Percentiles rank a stretch among this genome's conserved stretches.
Evolutionary conservation across 2,888 invertebrate genomes (phyloP).

Genomic region (Augochlorella aurata): DNA sequence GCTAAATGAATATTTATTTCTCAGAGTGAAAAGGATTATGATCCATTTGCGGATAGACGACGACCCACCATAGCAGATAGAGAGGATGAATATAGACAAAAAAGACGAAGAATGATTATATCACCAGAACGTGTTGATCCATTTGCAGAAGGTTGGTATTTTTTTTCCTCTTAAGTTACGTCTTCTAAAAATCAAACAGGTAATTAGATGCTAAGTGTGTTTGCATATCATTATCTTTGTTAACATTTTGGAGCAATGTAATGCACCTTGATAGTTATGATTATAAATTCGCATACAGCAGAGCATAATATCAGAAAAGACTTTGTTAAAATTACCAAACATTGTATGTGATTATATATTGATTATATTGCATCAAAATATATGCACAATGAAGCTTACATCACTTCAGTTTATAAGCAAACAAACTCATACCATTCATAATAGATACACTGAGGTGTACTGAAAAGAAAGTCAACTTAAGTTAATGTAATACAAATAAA

Average conservation of each 20-base stretch:
- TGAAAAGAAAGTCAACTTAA: conserved; percentile 31
- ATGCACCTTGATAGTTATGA: neutral
- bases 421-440: conserved; percentile 19
- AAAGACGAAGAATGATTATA: conserved; percentile 93
- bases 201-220: conserved; percentile 59
- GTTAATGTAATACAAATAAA: conserved; percentile 3
- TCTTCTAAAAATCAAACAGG: conserved; percentile 45
- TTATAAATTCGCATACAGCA: neutral
- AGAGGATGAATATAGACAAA: conserved; percentile 97
- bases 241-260: conserved; percentile 54
- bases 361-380: conserved; percentile 54
- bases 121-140: conserved; percentile 98
- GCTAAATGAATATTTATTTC: neutral
- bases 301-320: neutral
- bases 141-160: conserved; percentile 95
- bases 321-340: neutral
- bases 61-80: conserved; percentile 96
- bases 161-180: conserved; percentile 55
- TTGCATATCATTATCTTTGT: conserved; percentile 41
- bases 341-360: conserved; percentile 12
- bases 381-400: conserved; percentile 44
- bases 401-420: conserved; percentile 39
- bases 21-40: conserved; percentile 94
- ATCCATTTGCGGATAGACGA: conserved; percentile 96
- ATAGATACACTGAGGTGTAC: conserved; percentile 13